A percentile compares a stretch with the other conserved stretches of the same genome.
Evolutionary conservation across 2,797 vertebrate species (phyloP).

Genomic region (Mormyrus proboscirostris): DNA sequence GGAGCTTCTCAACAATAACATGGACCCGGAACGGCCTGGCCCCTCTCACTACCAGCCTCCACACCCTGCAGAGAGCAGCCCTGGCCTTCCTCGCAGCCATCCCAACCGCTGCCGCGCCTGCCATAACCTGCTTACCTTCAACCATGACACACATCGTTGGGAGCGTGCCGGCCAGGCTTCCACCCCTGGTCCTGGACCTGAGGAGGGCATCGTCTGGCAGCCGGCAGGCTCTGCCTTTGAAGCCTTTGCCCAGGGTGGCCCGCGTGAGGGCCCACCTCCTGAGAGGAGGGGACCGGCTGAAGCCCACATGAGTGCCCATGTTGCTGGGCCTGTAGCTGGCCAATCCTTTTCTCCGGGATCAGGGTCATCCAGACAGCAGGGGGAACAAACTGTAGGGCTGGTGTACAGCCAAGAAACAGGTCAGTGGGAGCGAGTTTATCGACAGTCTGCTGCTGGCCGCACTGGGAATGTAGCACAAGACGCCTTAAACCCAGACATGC

Average conservation of each 20-base stretch:
- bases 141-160: constrained; percentile 96
- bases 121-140: constrained; percentile 97
- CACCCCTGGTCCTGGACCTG: constrained; percentile 50
- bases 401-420: constrained; percentile 97
- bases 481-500: constrained; percentile 98
- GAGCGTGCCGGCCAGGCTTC: constrained; percentile 76
- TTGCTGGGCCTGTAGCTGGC: constrained; percentile 22
- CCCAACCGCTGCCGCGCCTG: constrained; percentile 95
- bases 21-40: constrained; percentile 81
- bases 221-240: constrained; percentile 68
- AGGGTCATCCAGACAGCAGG: constrained; percentile 62
- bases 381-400: constrained; percentile 87
- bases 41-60: constrained; percentile 76
- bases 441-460: constrained; percentile 75
- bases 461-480: constrained; percentile 81
- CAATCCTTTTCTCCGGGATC: constrained; percentile 13
- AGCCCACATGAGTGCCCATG: background rate
- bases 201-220: constrained; percentile 61
- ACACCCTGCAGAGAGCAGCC: constrained; percentile 73
- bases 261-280: constrained; percentile 66
- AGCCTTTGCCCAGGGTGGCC: constrained; percentile 63
- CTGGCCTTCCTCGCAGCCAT: constrained; percentile 74
- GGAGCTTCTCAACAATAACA: constrained; percentile 91
- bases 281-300: constrained; percentile 58
- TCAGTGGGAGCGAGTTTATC: constrained; percentile 91